Conservation (phyloP, 2,888 invertebrate genomes). For the Orchesellides sinensis region DNA sequence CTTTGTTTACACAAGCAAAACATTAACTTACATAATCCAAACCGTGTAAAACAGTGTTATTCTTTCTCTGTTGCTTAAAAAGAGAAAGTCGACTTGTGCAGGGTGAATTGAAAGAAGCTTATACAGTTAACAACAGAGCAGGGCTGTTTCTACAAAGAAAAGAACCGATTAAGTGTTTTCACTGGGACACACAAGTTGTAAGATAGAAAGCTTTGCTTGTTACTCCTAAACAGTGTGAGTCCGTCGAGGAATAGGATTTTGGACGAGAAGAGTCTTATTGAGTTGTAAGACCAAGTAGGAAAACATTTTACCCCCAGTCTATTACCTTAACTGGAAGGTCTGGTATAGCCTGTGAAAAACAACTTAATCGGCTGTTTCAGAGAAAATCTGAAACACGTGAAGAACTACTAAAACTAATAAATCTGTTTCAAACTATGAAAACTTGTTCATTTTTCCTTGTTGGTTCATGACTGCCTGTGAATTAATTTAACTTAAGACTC, state of each 20-base stretch:
- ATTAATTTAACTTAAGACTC: slow-evolving; percentile 61
- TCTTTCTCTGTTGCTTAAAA: background rate
- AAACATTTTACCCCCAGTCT: slow-evolving; percentile 1
- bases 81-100: background rate
- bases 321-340: slow-evolving; percentile 3
- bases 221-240: background rate
- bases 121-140: background rate
- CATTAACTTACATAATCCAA: slow-evolving; percentile 20
- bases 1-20: slow-evolving; percentile 38
- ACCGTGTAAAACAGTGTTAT: background rate
- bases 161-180: background rate
- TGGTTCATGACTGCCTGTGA: slow-evolving; percentile 36
- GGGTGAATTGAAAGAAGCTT: background rate
- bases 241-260: no score
- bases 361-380: slow-evolving; percentile 35
- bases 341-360: slow-evolving; percentile 4
- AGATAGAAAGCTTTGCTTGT: background rate
- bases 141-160: no score
- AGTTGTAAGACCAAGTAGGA: no score
- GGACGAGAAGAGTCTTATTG: no score
- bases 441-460: slow-evolving; percentile 64
- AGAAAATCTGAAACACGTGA: slow-evolving; percentile 16
- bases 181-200: background rate
- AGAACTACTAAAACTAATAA: slow-evolving; percentile 32
- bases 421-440: slow-evolving; percentile 62